Base-by-base conservation (phyloP, 2,797 vertebrate genomes). In the Lutjanus campechanus region DNA sequence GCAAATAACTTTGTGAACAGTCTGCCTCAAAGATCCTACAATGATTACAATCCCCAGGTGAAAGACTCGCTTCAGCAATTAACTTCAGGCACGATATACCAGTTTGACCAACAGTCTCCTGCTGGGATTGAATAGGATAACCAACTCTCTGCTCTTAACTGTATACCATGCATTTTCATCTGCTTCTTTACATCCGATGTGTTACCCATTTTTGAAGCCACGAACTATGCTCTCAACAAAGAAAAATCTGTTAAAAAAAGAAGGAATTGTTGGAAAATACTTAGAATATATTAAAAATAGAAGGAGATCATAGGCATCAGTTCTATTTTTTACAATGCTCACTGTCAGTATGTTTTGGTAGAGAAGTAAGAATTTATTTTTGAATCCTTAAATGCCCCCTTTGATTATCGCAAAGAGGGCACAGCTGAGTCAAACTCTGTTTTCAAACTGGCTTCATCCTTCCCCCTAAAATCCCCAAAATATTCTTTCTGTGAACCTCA, bases 401-500 rank as follows among this genome's bases (percentile, higher is more conserved):
- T 41, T 69, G 69, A 73, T 72, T 40, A 77, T 74, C 66, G 51
- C 36, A 69, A 69, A 55, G 51, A 40, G 50, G 43, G 41, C 22
- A 70, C 41, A 64, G 41, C 60, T 29, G 43, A 67, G 71, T 59
- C 19, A 59, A 63, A 71, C 58, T 69, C 25, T 29, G 55, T 70
- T 81, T 83, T 72, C 41, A 66, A 81, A 82, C 76, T 74, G 29
- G 55, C 67, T 76, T 77, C 40, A 68, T 76, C 56, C 54, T 4
- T 16, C 16, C 10, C 50, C 41, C 44, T 19, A 63, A 68, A 49
- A 55, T 19, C 56, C 22, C 6, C n/a, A 51, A 69, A 77, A 67
- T 44, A 81, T 25, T 85, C 29, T 51, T 20, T 44, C 69, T 66
- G 60, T 77, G 79, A 86, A 77, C 76, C 76, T 67, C 81, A 51